Evolutionary conservation across 2,113 vertebrate genomes (phyloP).

Genomic region (Gallinago paraguaiae): DNA sequence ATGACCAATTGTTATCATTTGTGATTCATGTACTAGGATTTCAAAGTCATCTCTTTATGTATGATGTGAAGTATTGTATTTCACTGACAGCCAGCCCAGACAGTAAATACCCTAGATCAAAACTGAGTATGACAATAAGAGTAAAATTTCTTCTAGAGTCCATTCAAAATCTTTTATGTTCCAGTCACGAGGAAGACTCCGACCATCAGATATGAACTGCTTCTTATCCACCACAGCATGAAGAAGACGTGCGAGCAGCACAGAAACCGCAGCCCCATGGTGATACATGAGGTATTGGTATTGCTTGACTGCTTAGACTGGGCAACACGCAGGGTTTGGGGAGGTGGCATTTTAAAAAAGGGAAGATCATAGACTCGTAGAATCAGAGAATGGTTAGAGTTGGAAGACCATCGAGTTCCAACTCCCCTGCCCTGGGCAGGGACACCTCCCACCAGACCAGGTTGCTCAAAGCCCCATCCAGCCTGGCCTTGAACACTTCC

Average conservation of each 20-base stretch:
- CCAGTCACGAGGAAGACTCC: not conserved
- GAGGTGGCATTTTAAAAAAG: not conserved
- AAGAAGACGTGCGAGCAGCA: rapidly evolving
- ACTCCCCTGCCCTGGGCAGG: too few species aligned
- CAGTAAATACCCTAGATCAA: not conserved
- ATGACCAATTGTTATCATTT: not conserved
- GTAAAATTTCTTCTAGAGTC: not conserved
- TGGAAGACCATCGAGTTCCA: too few species aligned
- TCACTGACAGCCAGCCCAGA: not conserved
- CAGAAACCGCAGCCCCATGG: rapidly evolving
- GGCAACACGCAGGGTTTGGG: not conserved
- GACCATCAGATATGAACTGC: not conserved
- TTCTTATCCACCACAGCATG: rapidly evolving
- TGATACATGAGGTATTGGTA: rapidly evolving
- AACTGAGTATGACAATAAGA: not conserved
- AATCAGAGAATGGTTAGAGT: not conserved
- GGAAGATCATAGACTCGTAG: not conserved
- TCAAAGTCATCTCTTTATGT: not conserved
- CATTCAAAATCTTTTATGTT: not conserved
- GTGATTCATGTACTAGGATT: not conserved
- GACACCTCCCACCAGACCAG: too few species aligned
- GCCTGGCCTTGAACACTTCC: too few species aligned
- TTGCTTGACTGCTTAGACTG: not conserved
- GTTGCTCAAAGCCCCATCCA: too few species aligned
- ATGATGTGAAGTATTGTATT: not conserved